Conservation (phyloP, 2,797 vertebrate species). For the Sebastes nivosus region DNA sequence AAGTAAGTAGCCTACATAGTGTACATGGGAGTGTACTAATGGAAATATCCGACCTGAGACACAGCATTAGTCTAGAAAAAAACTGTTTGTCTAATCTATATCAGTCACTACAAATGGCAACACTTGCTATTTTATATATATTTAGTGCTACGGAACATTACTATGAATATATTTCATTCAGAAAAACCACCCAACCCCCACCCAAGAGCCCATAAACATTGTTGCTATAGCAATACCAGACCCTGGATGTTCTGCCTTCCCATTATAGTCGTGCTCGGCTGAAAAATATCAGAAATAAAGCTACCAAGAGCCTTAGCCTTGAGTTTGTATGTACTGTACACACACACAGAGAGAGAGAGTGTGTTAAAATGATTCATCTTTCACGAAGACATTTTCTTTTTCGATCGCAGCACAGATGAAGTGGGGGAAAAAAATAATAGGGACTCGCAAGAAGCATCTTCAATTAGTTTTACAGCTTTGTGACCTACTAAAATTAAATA, state of each 20-base stretch:
- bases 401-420: background rate
- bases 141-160: background rate
- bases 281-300: conserved; percentile 34
- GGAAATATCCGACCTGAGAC: too few relatives aligned
- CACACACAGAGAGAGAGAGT: background rate
- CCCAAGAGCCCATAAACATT: conserved; percentile 37
- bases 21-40: too few relatives aligned
- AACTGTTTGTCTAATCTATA: too few relatives aligned
- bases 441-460: background rate
- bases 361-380: conserved; percentile 1
- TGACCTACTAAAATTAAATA: background rate
- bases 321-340: conserved; percentile 30
- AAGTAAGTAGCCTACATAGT: too few relatives aligned
- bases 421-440: background rate
- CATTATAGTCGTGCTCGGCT: conserved; percentile 5
- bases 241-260: conserved; percentile 30
- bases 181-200: conserved; percentile 25
- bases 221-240: conserved; percentile 68
- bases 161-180: background rate
- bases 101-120: background rate
- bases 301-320: conserved; percentile 31
- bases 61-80: too few relatives aligned
- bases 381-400: background rate
- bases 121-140: background rate
- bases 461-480: background rate